Base-by-base conservation (phyloP, 2,113 vertebrate genomes). In the Epinephelus fuscoguttatus region DNA sequence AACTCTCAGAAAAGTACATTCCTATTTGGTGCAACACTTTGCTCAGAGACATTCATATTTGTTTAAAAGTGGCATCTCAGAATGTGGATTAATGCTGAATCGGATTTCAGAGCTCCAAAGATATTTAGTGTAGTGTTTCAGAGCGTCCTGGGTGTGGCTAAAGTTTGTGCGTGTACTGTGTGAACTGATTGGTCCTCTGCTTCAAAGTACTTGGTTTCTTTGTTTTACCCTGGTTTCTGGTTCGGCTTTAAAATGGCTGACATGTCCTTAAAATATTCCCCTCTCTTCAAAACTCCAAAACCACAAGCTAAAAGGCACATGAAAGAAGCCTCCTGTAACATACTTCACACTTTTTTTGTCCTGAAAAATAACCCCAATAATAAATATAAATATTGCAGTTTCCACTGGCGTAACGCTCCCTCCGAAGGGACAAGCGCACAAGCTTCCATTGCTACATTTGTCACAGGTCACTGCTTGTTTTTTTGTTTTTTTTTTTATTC, bases 301-400 rank as follows among this genome's bases (percentile, higher is more conserved):
- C 74, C 71, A 69, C 86, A 64, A 74, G 61, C 87, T 89, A 78
- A 92, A 45, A 94, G 94, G 94, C 94, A 95, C 94, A 53, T 76
- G 63, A 90, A 79, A 81, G 78, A 81, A 83, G 81, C 92, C 89
- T 87, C 90, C 88, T 78, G 62, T 86, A 61, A 87, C 73, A 78
- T 57, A 75, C 49, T 14, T 37, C 61, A 72, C 4, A 17, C 63
- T 45, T 72, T 69, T 67, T 53, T 25, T 37, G 33, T 37, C 69
- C 30, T 64, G 40, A 75, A 82, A 80, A 80, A 70, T 30, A 59
- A 55, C 50, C 52, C 59, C 47, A 45, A 40, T 23, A 47, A 73
- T 75, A 80, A 61, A 72, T 57, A 78, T 9, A 70, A 52, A 80
- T 73, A 82, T 73, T 84, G 80, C 86, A 57, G 50, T 75, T 81